Conservation (phyloP, 2,797 vertebrate genomes). For the Lepilemur septentrionalis region DNA sequence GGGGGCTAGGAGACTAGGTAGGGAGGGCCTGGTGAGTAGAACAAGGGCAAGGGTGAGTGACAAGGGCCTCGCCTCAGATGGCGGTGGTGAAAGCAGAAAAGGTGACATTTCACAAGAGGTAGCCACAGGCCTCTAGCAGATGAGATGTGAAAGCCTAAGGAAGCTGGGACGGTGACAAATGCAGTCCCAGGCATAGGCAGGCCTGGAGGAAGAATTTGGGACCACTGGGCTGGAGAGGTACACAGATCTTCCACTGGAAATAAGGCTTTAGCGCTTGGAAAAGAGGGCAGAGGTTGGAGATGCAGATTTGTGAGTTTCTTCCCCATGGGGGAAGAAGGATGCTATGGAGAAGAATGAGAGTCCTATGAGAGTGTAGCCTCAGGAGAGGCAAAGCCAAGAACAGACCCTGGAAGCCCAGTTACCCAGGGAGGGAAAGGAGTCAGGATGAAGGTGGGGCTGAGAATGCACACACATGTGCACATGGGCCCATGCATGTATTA, state of each 20-base stretch:
- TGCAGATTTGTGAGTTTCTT: not conserved
- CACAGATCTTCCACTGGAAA: not conserved
- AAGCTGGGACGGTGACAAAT: fast-evolving
- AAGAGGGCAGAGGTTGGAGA: not conserved
- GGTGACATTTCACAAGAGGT: not conserved
- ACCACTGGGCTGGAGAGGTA: not conserved
- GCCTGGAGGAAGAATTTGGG: not conserved
- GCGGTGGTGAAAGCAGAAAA: fast-evolving
- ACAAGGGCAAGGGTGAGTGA: not conserved
- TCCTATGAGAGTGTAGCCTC: not conserved
- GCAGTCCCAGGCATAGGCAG: not conserved
- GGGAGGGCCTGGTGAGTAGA: not conserved
- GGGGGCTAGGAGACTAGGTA: not conserved
- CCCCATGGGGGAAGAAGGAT: not conserved
- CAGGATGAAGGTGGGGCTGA: fast-evolving
- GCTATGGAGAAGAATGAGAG: not conserved
- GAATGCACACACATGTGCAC: not conserved
- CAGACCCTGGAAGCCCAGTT: not conserved
- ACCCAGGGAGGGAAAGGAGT: not conserved
- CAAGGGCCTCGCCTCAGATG: not conserved
- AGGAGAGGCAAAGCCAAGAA: not conserved
- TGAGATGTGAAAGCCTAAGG: not conserved
- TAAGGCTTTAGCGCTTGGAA: not conserved
- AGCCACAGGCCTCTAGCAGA: not conserved
- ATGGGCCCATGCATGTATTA: not conserved